phyloP scores from a whole-genome alignment of 2,888 invertebrate species.

The Archips crataeganus region DNA sequence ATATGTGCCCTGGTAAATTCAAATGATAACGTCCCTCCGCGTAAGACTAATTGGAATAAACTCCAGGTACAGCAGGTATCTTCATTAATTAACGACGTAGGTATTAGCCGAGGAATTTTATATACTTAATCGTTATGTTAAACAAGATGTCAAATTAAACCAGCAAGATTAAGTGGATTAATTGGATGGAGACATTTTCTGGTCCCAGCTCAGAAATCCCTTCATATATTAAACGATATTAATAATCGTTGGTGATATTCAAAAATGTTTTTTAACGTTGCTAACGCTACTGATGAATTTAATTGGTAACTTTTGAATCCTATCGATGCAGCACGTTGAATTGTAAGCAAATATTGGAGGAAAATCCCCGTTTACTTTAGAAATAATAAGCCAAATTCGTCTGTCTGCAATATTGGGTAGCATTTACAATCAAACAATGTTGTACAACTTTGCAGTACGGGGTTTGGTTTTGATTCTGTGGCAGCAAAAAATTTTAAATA shows the following conservation, averaged over 20 bases:
- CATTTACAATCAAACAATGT: background rate
- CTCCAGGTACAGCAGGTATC: constrained; percentile 5
- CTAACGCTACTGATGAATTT: constrained; percentile 1
- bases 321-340: background rate
- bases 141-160: constrained; percentile 29
- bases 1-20: background rate
- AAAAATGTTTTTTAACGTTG: constrained; percentile 2
- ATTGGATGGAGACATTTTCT: constrained; percentile 18
- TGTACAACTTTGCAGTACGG: background rate
- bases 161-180: constrained; percentile 27
- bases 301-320: constrained; percentile 15
- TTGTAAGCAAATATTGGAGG: background rate
- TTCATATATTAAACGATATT: constrained; percentile 28
- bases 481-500: no score
- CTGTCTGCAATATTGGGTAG: background rate
- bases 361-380: background rate
- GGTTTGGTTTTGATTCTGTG: background rate
- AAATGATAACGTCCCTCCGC: background rate
- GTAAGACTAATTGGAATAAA: background rate
- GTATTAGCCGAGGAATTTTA: constrained; percentile 14
- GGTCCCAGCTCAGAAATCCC: constrained; percentile 8
- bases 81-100: constrained; percentile 15
- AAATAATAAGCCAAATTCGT: background rate
- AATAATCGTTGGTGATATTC: constrained; percentile 12
- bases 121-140: constrained; percentile 20